Percentiles rank a stretch among this genome's conserved stretches.
phyloP scores from a whole-genome alignment of 1,140 invertebrate species.

The Aphaenogaster ashmeadi region DNA sequence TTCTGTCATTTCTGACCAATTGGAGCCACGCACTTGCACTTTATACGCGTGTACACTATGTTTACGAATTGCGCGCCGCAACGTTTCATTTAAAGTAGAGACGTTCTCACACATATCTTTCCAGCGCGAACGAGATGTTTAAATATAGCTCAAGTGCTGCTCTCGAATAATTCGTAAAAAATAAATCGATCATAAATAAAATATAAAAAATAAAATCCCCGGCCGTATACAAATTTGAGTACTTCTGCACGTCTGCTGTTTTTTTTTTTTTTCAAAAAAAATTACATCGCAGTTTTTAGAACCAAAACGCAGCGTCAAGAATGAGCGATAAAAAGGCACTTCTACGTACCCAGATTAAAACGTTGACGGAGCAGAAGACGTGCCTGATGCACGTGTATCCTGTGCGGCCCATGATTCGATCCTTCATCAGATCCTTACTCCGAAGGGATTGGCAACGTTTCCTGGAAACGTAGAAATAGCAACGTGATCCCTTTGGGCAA shows the following conservation, averaged over 20 bases:
- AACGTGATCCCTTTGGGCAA: slow-evolving; percentile 5
- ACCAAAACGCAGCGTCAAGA: not conserved
- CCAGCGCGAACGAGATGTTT: not conserved
- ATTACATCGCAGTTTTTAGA: not conserved
- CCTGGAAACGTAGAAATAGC: slow-evolving; percentile 70
- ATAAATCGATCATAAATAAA: not conserved
- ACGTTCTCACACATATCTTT: slow-evolving; percentile 1
- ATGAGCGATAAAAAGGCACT: not conserved
- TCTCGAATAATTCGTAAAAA: slow-evolving; percentile 1
- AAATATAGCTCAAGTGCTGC: slow-evolving; percentile 46
- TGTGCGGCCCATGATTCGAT: slow-evolving; percentile 89
- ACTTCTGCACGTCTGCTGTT: not conserved
- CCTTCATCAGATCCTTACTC: slow-evolving; percentile 52
- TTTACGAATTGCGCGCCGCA: slow-evolving; percentile 27
- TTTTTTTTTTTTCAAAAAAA: not conserved
- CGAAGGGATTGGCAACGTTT: slow-evolving; percentile 69
- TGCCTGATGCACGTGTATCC: slow-evolving; percentile 93
- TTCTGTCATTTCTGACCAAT: slow-evolving; percentile 41
- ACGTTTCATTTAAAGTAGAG: not conserved
- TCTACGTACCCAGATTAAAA: slow-evolving; percentile 91
- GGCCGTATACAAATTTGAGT: not conserved
- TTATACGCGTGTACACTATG: not conserved
- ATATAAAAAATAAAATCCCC: not conserved
- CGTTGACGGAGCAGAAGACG: slow-evolving; percentile 92
- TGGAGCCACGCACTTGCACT: not conserved